phyloP scores from a whole-genome alignment of 2,888 invertebrate species.

The Patella pellucida region DNA sequence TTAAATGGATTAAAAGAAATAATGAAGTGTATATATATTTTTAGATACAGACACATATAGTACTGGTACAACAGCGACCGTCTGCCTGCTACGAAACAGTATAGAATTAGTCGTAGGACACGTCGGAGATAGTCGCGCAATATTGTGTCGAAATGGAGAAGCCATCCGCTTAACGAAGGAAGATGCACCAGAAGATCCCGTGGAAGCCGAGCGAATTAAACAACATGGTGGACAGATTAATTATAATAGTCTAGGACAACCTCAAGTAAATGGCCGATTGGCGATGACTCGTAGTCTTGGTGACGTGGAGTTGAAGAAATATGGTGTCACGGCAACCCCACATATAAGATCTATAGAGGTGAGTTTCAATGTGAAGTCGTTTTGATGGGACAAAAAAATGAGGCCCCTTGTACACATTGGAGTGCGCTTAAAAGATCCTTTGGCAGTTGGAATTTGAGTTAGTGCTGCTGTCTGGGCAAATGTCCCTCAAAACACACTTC shows the following conservation, averaged over 20 bases:
- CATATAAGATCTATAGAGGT: constrained; percentile 70
- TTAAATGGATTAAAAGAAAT: not conserved
- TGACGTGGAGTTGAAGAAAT: constrained; percentile 73
- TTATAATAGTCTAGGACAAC: constrained; percentile 69
- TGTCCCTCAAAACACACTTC: too few relatives aligned
- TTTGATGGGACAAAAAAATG: too few relatives aligned
- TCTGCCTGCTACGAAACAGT: constrained; percentile 73
- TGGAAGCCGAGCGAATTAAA: constrained; percentile 72
- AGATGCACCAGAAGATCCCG: constrained; percentile 71
- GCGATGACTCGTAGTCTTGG: constrained; percentile 75
- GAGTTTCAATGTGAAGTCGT: constrained; percentile 15
- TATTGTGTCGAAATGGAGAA: constrained; percentile 72
- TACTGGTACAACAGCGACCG: constrained; percentile 74
- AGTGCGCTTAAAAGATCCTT: too few relatives aligned
- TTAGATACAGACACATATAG: constrained; percentile 44
- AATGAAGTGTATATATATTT: constrained; percentile 17
- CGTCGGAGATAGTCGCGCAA: constrained; percentile 74
- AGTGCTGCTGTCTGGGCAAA: too few relatives aligned
- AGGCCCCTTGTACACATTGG: too few relatives aligned
- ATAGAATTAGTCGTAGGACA: constrained; percentile 73
- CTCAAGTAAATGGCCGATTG: constrained; percentile 72
- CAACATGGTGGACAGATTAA: constrained; percentile 70
- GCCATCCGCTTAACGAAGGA: constrained; percentile 72
- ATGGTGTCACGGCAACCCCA: constrained; percentile 73
- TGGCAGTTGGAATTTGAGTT: too few relatives aligned